Percentiles rank a stretch among this genome's conserved stretches.
phyloP scores from a whole-genome alignment of 2,797 vertebrate genomes.

The Diplodus puntazzo region DNA sequence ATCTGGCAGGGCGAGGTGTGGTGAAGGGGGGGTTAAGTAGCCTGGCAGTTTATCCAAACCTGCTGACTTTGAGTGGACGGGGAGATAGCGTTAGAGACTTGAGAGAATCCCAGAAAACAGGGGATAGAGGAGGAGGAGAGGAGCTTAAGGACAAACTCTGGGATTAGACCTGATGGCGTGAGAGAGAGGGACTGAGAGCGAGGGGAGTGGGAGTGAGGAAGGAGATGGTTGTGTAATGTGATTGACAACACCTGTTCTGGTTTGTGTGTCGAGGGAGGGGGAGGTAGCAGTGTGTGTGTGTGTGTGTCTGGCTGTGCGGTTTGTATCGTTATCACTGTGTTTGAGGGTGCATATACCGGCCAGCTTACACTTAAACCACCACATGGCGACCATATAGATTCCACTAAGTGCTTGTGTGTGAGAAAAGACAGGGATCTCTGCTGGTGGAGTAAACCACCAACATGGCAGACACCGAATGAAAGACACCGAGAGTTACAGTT shows the following conservation, averaged over 20 bases:
- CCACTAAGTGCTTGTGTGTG: constrained; percentile 27
- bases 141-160: constrained; percentile 82
- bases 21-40: constrained; percentile 66
- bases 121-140: constrained; percentile 76
- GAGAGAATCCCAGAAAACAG: constrained; percentile 78
- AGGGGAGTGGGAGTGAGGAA: constrained; percentile 74
- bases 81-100: constrained; percentile 75
- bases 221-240: constrained; percentile 81
- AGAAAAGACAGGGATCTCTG: constrained; percentile 7
- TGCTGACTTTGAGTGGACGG: constrained; percentile 80
- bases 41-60: constrained; percentile 80
- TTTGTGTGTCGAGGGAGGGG: constrained; percentile 48
- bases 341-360: constrained; percentile 23
- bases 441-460: constrained; percentile 23
- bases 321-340: constrained; percentile 41
- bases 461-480: constrained; percentile 2
- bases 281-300: constrained; percentile 23
- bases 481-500: not conserved
- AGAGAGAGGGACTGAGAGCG: constrained; percentile 64
- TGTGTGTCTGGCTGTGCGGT: constrained; percentile 48
- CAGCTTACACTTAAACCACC: constrained; percentile 32
- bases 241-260: constrained; percentile 87
- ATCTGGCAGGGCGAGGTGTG: constrained; percentile 48
- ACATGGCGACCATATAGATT: constrained; percentile 10
- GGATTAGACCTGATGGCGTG: constrained; percentile 81